phyloP scores from a whole-genome alignment of 2,797 vertebrate species.

The Artibeus jamaicensis region DNA sequence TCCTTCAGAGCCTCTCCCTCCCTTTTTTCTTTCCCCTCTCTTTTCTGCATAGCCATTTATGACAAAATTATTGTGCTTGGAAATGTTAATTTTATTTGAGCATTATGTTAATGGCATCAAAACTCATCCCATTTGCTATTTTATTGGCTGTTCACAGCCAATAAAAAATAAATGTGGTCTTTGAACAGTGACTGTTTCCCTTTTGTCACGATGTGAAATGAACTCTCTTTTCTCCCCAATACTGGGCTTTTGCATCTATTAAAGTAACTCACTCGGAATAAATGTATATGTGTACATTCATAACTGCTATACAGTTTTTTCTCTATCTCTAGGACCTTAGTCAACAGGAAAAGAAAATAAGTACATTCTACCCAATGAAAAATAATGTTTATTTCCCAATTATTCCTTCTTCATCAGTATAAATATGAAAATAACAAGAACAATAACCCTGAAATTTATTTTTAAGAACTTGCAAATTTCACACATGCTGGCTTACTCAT shows the following conservation, averaged over 20 bases:
- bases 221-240: not conserved
- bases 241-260: not conserved
- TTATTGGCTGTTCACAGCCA: not conserved
- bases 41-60: not conserved
- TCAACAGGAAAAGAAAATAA: not conserved
- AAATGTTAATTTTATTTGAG: constrained; percentile 38
- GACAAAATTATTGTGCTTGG: not conserved
- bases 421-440: not conserved
- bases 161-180: not conserved
- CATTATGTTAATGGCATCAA: not conserved
- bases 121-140: not conserved
- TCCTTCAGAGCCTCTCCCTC: not conserved
- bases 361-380: not conserved
- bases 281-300: not conserved
- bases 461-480: not conserved
- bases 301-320: not conserved
- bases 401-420: not conserved
- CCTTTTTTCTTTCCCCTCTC: not conserved
- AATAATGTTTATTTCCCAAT: not conserved
- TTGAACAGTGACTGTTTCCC: not conserved
- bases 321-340: not conserved
- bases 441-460: not conserved
- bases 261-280: not conserved
- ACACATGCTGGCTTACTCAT: rapidly evolving
- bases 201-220: not conserved